A percentile compares a stretch with the other conserved stretches of the same genome.
phyloP scores from a whole-genome alignment of 2,888 invertebrate genomes.

The Apomyelois bistriatella region DNA sequence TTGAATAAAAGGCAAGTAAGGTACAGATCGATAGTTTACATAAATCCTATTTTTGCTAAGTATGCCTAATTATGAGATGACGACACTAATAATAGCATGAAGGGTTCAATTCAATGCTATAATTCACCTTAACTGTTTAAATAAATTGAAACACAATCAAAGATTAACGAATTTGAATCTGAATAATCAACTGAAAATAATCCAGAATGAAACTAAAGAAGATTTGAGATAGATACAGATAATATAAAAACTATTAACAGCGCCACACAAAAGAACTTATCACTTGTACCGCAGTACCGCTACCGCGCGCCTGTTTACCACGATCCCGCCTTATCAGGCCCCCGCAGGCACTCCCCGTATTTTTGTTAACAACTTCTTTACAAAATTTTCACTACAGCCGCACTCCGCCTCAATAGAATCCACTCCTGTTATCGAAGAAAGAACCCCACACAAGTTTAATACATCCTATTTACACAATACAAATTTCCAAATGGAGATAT shows the following conservation, averaged over 20 bases:
- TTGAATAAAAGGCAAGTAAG: no score
- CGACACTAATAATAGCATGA: no score
- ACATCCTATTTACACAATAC: constrained; percentile 8
- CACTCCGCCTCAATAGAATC: constrained; percentile 40
- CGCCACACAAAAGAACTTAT: constrained; percentile 20
- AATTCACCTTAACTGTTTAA: no score
- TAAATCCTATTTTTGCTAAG: no score
- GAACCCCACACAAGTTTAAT: constrained; percentile 12
- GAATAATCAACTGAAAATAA: no score
- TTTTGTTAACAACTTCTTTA: constrained; percentile 78
- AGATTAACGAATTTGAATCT: no score
- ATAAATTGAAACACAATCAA: no score
- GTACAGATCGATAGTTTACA: no score
- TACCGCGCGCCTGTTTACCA: constrained; percentile 47
- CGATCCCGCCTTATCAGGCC: constrained; percentile 60
- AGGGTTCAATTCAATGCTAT: no score
- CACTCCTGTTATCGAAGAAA: constrained; percentile 35
- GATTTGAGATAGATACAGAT: background rate
- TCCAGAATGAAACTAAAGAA: background rate
- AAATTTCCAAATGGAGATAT: constrained; percentile 10
- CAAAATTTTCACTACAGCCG: constrained; percentile 55
- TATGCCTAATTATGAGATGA: no score
- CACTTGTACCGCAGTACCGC: constrained; percentile 31
- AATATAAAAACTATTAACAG: background rate
- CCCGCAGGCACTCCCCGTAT: constrained; percentile 69